phyloP scores from a whole-genome alignment of 1,140 invertebrate species.

The Drosophila pandora region DNA sequence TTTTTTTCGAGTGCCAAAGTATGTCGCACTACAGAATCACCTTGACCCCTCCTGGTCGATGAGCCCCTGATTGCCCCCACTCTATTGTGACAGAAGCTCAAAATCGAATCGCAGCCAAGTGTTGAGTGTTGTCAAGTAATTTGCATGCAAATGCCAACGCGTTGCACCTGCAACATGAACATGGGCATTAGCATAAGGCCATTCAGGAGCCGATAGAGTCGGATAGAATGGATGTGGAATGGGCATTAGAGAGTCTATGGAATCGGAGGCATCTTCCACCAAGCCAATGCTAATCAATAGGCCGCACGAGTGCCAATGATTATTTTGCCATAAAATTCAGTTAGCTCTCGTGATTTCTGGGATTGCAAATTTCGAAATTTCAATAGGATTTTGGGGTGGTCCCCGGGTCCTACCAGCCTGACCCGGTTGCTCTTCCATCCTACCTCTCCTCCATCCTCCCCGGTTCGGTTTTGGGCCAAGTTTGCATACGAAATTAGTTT shows the following conservation, averaged over 20 bases:
- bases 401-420: slow-evolving; percentile 21
- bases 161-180: slow-evolving; percentile 75
- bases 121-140: slow-evolving; percentile 64
- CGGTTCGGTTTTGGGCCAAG: slow-evolving; percentile 38
- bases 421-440: slow-evolving; percentile 3
- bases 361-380: slow-evolving; percentile 56
- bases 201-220: slow-evolving; percentile 19
- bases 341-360: slow-evolving; percentile 63
- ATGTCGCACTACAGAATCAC: slow-evolving; percentile 15
- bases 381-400: slow-evolving; percentile 69
- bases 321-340: slow-evolving; percentile 80
- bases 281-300: slow-evolving; percentile 77
- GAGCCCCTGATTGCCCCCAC: not conserved
- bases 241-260: slow-evolving; percentile 11
- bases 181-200: slow-evolving; percentile 62
- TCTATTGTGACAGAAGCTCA: not conserved
- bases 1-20: slow-evolving; percentile 7
- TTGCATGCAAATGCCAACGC: slow-evolving; percentile 77
- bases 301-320: slow-evolving; percentile 79
- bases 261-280: slow-evolving; percentile 3
- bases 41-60: slow-evolving; percentile 24
- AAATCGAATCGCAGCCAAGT: slow-evolving; percentile 40
- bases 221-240: slow-evolving; percentile 4
- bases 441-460: not conserved
- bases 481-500: slow-evolving; percentile 62